Base-by-base conservation (phyloP, 2,797 vertebrate species). In the Sebastes oblongus region DNA sequence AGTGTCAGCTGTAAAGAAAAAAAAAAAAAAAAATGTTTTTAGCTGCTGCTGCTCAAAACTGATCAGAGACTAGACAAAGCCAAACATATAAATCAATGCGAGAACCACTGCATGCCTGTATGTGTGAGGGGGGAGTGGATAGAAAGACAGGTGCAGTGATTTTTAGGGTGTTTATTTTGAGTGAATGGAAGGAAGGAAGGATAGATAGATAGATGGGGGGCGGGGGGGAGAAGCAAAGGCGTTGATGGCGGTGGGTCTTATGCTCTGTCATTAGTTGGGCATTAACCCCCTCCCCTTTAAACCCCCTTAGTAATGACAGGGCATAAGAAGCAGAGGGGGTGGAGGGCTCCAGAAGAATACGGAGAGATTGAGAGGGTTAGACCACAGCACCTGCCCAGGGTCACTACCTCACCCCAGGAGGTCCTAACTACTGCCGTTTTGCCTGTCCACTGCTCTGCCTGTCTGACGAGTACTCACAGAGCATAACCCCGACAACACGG, bases 251-350 rank as follows among this genome's bases (percentile, higher is more conserved):
- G 80, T 88, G 86, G 82, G 86, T 87, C 88, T 89, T 87, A 89
- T 85, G 91, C 91, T 90, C 94, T 88, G 91, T 96, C 93, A 96
- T 96, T 96, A 96, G 93, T 93, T 92, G 94, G 93, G 94, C 92
- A 95, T 96, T 95, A 95, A 93, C 93, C 92, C 93, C 92, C 88
- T 78, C 89, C 89, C 81, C 87, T 79, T 77, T 83, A 75, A 86
- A 72, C 59, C 72, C 78, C 82, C 82, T 81, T 82, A 90, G 89
- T 96, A 96, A 96, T 96, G 92, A 95, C 94, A 91, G 92, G 92
- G 90, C 90, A 89, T 90, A 92, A 91, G 88, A 89, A 88, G 86
- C 77, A 81, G 86, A 78, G 83, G 85, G 86, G 86, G 86, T 77
- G 81, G 87, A 67, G 85, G 86, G 75, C 66, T 89, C 84, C 78